These are phyloP conservation scores for Eutolmus rufibarbis DNA, from an alignment of 2,888 invertebrate species.

Conservation along the genomic window DNA sequence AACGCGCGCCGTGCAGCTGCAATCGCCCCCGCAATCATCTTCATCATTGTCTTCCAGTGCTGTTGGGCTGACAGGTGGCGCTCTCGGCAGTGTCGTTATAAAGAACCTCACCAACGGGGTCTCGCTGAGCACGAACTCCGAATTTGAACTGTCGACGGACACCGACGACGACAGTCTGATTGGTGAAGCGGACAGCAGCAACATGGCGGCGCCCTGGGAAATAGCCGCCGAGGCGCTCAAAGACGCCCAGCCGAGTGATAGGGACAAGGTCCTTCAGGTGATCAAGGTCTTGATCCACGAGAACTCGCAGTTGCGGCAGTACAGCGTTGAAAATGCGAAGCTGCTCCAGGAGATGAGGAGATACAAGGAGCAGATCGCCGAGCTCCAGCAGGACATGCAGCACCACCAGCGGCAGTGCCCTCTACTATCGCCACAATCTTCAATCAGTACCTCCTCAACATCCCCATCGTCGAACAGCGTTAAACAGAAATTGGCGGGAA, in stretches of 20 bases:
- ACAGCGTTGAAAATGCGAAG: conserved; percentile 55
- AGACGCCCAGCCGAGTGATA: conserved; percentile 58
- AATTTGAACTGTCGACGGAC: conserved; percentile 75
- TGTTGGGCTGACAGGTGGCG: conserved; percentile 29
- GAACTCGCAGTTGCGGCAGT: conserved; percentile 57
- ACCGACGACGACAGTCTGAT: conserved; percentile 70
- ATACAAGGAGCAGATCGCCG: conserved; percentile 58
- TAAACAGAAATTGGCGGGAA: conserved; percentile 29
- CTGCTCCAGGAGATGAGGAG: conserved; percentile 57
- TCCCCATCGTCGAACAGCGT: background rate
- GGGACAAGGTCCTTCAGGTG: conserved; percentile 59
- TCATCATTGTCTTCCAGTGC: conserved; percentile 51
- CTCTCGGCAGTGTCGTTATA: conserved; percentile 41
- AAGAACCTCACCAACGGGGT: conserved; percentile 47
- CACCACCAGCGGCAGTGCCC: conserved; percentile 56
- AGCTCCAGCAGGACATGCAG: conserved; percentile 59
- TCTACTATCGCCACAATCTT: conserved; percentile 45
- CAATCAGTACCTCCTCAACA: background rate
- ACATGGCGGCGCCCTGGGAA: conserved; percentile 60
- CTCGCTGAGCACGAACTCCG: conserved; percentile 62
- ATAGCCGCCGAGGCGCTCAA: conserved; percentile 60
- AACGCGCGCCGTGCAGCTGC: conserved; percentile 48
- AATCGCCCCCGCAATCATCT: conserved; percentile 50
- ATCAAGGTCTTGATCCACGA: conserved; percentile 57
- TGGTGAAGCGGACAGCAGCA: conserved; percentile 62